phyloP scores from a whole-genome alignment of 2,797 vertebrate genomes.

The Pyrocephalus nanus region DNA sequence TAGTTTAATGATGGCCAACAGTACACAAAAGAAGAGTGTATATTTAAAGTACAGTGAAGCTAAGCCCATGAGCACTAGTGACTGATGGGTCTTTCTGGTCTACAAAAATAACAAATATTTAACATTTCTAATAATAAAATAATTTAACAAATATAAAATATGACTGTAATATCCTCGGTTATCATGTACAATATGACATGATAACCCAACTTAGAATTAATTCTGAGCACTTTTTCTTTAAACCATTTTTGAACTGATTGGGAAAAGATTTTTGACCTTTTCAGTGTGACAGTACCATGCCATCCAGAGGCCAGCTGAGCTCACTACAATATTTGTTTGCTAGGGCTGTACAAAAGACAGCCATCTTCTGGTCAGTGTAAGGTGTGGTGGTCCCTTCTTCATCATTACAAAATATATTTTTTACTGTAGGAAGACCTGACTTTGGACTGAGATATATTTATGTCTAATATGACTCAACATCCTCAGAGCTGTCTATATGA shows the following conservation, averaged over 20 bases:
- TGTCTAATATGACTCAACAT: neutral
- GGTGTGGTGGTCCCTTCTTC: neutral
- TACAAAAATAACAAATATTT: neutral
- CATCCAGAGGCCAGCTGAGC: constrained; percentile 50
- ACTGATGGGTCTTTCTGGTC: neutral
- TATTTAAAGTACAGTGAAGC: neutral
- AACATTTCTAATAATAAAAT: neutral
- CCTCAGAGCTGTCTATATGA: neutral
- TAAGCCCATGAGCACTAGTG: neutral
- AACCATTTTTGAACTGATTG: constrained; percentile 26
- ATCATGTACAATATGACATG: neutral
- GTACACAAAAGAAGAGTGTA: neutral
- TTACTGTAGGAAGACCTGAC: neutral
- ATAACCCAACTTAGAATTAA: neutral
- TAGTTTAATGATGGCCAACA: neutral
- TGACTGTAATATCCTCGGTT: accelerated
- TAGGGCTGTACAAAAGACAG: neutral
- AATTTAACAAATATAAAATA: neutral
- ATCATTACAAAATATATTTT: neutral
- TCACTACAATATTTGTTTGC: constrained; percentile 10
- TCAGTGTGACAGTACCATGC: neutral
- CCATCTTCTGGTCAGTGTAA: neutral
- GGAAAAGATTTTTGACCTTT: neutral
- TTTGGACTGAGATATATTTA: neutral
- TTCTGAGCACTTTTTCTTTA: neutral